These are phyloP conservation scores for Teleopsis dalmanni DNA, from an alignment of 1,140 invertebrate species.

Conservation along the genomic window DNA sequence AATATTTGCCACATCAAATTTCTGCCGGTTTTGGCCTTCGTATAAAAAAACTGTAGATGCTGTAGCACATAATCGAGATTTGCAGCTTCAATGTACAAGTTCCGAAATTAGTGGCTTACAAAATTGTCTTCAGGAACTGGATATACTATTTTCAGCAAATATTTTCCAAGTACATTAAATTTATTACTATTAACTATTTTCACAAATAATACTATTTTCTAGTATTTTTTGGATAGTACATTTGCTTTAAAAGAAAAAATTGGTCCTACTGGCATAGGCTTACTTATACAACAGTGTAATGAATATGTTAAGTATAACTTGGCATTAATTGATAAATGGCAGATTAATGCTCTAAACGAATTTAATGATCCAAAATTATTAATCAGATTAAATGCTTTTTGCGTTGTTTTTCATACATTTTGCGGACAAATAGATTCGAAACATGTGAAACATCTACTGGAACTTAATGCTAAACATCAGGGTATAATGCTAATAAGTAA, in stretches of 20 bases:
- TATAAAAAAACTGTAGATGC: constrained; percentile 32
- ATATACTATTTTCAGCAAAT: constrained; percentile 52
- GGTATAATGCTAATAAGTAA: constrained; percentile 67
- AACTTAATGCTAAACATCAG: constrained; percentile 49
- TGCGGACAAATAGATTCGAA: constrained; percentile 74
- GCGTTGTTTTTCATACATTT: constrained; percentile 64
- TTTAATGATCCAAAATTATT: constrained; percentile 54
- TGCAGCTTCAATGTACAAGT: constrained; percentile 6
- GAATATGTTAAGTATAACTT: constrained; percentile 62
- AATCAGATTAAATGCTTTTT: constrained; percentile 64
- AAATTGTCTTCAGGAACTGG: constrained; percentile 26
- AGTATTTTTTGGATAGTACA: constrained; percentile 53
- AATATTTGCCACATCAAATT: constrained; percentile 22
- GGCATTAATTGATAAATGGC: constrained; percentile 54
- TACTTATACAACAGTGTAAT: constrained; percentile 63
- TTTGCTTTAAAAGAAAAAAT: constrained; percentile 55
- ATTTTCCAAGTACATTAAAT: constrained; percentile 52
- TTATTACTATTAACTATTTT: background rate
- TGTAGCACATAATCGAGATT: constrained; percentile 15
- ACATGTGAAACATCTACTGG: constrained; percentile 18
- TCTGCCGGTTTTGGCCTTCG: constrained; percentile 21
- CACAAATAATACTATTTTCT: constrained; percentile 3
- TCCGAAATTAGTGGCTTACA: constrained; percentile 25
- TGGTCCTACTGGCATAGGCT: constrained; percentile 54
- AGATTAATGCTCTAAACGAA: constrained; percentile 48